Base-by-base conservation (phyloP, 2,888 invertebrate species). In the Apamea sordens region DNA sequence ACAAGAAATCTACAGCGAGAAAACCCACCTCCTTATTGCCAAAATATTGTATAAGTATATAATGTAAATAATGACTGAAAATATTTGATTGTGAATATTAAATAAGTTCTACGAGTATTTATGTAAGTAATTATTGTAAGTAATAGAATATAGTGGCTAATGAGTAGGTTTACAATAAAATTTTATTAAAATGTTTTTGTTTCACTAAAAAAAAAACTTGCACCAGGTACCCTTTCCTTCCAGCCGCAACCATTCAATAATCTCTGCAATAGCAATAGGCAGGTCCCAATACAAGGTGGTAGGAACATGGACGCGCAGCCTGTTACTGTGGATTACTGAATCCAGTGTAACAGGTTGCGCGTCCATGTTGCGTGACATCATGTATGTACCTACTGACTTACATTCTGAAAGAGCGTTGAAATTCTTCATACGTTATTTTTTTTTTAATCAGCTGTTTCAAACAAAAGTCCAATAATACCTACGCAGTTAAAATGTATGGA, bases 1-100 rank as follows among this genome's bases (percentile, higher is more conserved):
- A 59, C n/a, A 76, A 63, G 59, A 65, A 53, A 73, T 84, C 44
- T 71, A 78, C 65, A 80, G 68, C 68, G 85, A 85, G 83, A 85
- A 77, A 77, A 59, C 85, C 89, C 89, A 89, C 89, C 89, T 89
- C 92, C 88, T 86, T 79, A 88, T 89, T 91, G 90, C 92, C 92
- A 92, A 92, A 91, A 90, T 91, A 89, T 87, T 87, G 79, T 87
- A 69, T 76, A 86, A 81, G 72, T 82, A 73, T 85, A 53, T 80
- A 84, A 73, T 89, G 89, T 90, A 90, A 90, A 90, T 90, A 90
- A 78, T 77, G 89, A 90, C 90, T 90, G 89, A 90, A 88, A 74
- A 89, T 89, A 89, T 74, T 84, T 86, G 79, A 79, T 86, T 89
- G 89, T 90, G 80, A 90, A 89, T 89, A 89, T 61, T 79, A 84